A percentile compares a stretch with the other conserved stretches of the same genome.
phyloP scores from a whole-genome alignment of 2,113 vertebrate species.

The Mustela lutreola region DNA sequence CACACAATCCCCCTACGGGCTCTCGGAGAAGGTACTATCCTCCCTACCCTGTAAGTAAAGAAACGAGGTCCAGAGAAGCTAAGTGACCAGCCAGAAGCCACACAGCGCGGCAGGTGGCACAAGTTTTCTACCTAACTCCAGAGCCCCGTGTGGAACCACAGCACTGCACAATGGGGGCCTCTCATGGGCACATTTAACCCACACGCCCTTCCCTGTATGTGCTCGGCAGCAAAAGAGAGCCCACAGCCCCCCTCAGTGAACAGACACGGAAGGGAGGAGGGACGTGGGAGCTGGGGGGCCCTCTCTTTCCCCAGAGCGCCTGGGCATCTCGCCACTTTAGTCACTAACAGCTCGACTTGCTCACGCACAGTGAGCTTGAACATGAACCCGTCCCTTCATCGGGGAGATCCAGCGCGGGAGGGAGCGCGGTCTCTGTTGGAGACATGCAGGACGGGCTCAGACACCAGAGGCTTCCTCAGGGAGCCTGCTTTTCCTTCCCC shows the following conservation, averaged over 20 bases:
- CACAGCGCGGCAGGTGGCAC: background rate
- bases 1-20: background rate
- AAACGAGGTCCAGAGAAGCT: background rate
- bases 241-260: background rate
- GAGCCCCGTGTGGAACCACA: background rate
- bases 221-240: background rate
- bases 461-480: fast-evolving
- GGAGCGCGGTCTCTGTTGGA: background rate
- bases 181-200: background rate
- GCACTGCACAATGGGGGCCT: fast-evolving
- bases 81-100: background rate
- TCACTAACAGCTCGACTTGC: background rate
- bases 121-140: background rate
- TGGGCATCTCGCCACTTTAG: background rate
- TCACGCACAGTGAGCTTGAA: background rate
- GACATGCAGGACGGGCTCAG: background rate
- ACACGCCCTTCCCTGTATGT: background rate
- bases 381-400: background rate
- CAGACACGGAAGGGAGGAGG: background rate
- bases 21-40: background rate
- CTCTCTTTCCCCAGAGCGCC: background rate
- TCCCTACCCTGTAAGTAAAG: background rate
- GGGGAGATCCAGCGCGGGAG: background rate
- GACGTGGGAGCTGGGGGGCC: background rate
- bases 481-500: background rate